Evolutionary conservation across 2,113 vertebrate genomes (phyloP), one percentile per base, ranked within the genome.

Genomic region (Daubentonia madagascariensis): DNA sequence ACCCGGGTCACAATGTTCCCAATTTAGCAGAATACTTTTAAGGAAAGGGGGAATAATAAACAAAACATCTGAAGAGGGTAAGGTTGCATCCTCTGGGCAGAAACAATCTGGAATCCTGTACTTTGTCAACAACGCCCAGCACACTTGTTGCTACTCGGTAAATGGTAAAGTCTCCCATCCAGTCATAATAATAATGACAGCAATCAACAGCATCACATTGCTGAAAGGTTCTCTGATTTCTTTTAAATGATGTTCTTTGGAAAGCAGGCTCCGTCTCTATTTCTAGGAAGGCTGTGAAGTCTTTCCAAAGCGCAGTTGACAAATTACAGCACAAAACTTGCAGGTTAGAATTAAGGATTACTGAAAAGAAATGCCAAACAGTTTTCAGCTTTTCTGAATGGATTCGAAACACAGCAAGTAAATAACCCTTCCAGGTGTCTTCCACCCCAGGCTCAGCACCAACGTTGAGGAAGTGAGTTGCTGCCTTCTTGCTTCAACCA

Each of bases 151-250:
- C 20, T 40, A 11, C 54, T 54, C 35, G 10, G 54, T 37, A 75
- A 84, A 73, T 0, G 45, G 12, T 61, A 35, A 89, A 78, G 22
- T 30, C 59, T 88, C 43, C 1, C 3, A 54, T n/a, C 1, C 3
- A 54, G 78, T 86, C 43, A 81, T 37, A 54, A 61, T 84, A 91
- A 89, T 59, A 87, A 93, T 65, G 35, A 86, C 28, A 70, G 61
- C 40, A 70, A 61, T 96, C 91, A 93, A 50, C 48, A 83, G 78
- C 73, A 75, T 65, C 17, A 1, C 18, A 61, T 22, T 50, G 68
- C 72, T 76, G 73, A 91, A 85, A 86, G 59, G 37, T 18, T 89
- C 97, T 96, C 95, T 90, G 95, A 87, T 87, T 96, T 83, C 91
- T 87, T 92, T 83, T 86, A 59, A 96, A 65, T 50, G 86, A 43